These are phyloP conservation scores for Drosophila niveifrons DNA, from an alignment of 2,888 invertebrate species.

Conservation along the genomic window DNA sequence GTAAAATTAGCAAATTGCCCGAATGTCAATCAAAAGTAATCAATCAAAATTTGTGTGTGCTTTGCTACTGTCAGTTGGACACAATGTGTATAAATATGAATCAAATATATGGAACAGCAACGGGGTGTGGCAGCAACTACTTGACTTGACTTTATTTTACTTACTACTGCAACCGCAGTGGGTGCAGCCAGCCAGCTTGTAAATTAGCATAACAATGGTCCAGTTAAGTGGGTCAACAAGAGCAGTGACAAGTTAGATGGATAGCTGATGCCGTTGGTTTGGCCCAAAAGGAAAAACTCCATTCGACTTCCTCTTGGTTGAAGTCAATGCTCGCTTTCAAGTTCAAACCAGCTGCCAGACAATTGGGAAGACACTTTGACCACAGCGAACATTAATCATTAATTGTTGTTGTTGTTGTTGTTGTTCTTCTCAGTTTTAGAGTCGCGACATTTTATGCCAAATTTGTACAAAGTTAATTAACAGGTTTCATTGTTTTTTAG, in stretches of 20 bases:
- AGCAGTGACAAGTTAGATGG: slow-evolving; percentile 1
- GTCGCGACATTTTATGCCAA: slow-evolving; percentile 73
- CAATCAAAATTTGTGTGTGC: slow-evolving; percentile 75
- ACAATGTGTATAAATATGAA: slow-evolving; percentile 53
- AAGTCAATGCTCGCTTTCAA: slow-evolving; percentile 74
- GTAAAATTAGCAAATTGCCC: slow-evolving; percentile 79
- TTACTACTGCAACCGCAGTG: slow-evolving; percentile 30
- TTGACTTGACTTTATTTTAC: neutral
- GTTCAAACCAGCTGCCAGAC: slow-evolving; percentile 55
- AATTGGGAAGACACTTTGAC: slow-evolving; percentile 49
- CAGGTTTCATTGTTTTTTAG: slow-evolving; percentile 72
- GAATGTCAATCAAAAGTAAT: slow-evolving; percentile 77
- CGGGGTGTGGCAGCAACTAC: slow-evolving; percentile 43
- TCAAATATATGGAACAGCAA: slow-evolving; percentile 40
- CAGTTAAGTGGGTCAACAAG: slow-evolving; percentile 65
- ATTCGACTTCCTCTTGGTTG: neutral
- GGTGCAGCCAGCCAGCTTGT: slow-evolving; percentile 67
- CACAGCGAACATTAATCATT: slow-evolving; percentile 64
- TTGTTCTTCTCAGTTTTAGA: too few relatives aligned
- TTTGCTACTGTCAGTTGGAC: slow-evolving; percentile 70
- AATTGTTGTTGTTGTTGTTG: slow-evolving; percentile 36
- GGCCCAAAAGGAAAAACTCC: neutral
- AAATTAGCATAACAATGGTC: slow-evolving; percentile 73
- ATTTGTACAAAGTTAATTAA: slow-evolving; percentile 74
- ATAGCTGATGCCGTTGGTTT: neutral